Base-by-base conservation (phyloP, 2,888 invertebrate species). In the Julus scandinavius region DNA sequence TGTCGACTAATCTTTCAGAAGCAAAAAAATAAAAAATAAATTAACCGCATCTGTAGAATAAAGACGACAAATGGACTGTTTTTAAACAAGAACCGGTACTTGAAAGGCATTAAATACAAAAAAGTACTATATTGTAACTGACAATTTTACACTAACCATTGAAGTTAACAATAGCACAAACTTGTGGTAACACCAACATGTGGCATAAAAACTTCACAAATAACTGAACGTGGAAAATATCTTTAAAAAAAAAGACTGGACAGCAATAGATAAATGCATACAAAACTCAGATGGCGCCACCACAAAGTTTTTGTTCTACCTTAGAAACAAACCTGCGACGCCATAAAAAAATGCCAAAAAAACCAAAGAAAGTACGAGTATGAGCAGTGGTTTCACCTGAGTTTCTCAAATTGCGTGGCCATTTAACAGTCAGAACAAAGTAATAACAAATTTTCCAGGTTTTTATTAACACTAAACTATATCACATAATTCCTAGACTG, bases 71-170 rank as follows among this genome's bases (percentile, higher is more conserved):
- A 72, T 72, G 72, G 72, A 72, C 72, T 29, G 29, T 29, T 29
- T 72, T 11, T 72, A 29, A 72, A 72, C 72, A 72, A 20, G 72
- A n/a, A 72, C 72, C 72, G n/a, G 6, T 72, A 72, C 72, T 72
- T 29, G 29, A 72, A 72, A 72, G 20, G 7, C 63, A 63, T 63
- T 2, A 63, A 63, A 17, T 63, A 63, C 63, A n/a, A 17, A 17
- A 63, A 63, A 17, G n/a, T n/a, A 63, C 63, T 20, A 63, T 29
- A 29, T 4, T 72, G 72, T 45, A 72, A 72, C 72, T 72, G 72
- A 72, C 72, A 29, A 72, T 72, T 29, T 72, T 72, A 72, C 72
- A 72, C 20, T 72, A 72, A 72, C 72, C 72, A 72, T 20, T 72
- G 72, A 72, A 29, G 20, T 29, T 29, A 72, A 72, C 72, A 72